These are phyloP conservation scores for Drosophila truncata DNA, from an alignment of 1,140 invertebrate genomes.

Conservation along the genomic window DNA sequence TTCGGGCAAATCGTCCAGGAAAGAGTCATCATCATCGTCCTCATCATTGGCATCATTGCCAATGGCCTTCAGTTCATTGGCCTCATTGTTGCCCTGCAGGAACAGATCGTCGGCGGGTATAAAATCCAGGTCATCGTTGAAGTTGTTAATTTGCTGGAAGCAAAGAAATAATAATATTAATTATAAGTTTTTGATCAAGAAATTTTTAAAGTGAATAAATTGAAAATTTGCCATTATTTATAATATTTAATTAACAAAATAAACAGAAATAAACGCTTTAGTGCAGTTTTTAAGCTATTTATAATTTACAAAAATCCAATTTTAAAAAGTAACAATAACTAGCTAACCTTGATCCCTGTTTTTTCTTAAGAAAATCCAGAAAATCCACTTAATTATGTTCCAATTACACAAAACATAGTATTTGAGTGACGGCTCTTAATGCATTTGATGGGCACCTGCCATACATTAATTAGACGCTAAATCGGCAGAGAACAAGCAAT, in stretches of 20 bases:
- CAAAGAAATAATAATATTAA: not conserved
- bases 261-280: too few relatives aligned
- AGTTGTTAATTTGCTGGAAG: constrained; percentile 57
- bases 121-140: constrained; percentile 48
- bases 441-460: not conserved
- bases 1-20: constrained; percentile 15
- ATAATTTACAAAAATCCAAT: too few relatives aligned
- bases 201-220: too few relatives aligned
- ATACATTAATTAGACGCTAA: not conserved
- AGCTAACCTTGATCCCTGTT: too few relatives aligned
- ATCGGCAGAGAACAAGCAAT: not conserved
- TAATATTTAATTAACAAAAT: too few relatives aligned
- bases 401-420: not conserved
- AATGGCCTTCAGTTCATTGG: not conserved
- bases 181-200: not conserved
- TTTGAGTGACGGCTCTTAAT: not conserved
- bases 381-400: not conserved
- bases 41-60: constrained; percentile 1
- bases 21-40: not conserved
- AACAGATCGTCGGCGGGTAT: constrained; percentile 37
- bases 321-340: not conserved
- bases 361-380: not conserved
- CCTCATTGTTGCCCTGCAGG: constrained; percentile 12
- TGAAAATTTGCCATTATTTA: too few relatives aligned
- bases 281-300: too few relatives aligned